A percentile compares a stretch with the other conserved stretches of the same genome.
These are phyloP conservation scores for Cydia strobilella DNA, from an alignment of 1,140 invertebrate species.

Conservation along the genomic window DNA sequence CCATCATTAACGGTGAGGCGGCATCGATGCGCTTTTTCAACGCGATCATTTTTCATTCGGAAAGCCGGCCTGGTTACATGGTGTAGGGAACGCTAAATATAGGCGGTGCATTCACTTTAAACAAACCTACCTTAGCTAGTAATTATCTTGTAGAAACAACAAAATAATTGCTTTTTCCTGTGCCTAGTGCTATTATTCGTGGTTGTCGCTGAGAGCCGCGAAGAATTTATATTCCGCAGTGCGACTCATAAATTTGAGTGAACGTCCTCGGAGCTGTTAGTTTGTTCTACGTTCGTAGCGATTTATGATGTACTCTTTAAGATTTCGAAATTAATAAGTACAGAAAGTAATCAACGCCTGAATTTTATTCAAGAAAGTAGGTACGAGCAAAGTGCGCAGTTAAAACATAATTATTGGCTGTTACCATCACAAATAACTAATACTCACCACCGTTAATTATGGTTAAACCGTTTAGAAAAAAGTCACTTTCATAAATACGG, in stretches of 20 bases:
- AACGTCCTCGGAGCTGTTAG: conserved; percentile 62
- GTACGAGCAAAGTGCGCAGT: too few species aligned
- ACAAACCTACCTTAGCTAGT: conserved; percentile 5
- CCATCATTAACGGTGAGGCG: too few species aligned
- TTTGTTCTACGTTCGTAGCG: conserved; percentile 63
- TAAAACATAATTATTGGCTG: too few species aligned
- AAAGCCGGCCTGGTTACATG: not conserved
- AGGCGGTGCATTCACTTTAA: not conserved
- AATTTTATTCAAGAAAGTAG: not conserved
- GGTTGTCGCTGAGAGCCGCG: conserved; percentile 54
- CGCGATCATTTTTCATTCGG: too few species aligned
- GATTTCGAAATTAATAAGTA: conserved; percentile 61
- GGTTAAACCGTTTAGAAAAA: too few species aligned
- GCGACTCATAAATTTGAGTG: conserved; percentile 75
- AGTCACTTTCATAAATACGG: too few species aligned
- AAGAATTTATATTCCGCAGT: conserved; percentile 75
- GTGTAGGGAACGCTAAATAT: not conserved
- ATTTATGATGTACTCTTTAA: conserved; percentile 71
- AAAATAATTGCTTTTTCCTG: conserved; percentile 34
- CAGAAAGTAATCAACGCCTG: conserved; percentile 1
- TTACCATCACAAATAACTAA: too few species aligned
- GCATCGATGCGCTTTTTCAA: too few species aligned
- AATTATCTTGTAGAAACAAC: conserved; percentile 23
- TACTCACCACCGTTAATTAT: too few species aligned
- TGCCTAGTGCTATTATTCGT: conserved; percentile 60